phyloP scores from a whole-genome alignment of 2,888 invertebrate species.

The Eupithecia inturbata region DNA sequence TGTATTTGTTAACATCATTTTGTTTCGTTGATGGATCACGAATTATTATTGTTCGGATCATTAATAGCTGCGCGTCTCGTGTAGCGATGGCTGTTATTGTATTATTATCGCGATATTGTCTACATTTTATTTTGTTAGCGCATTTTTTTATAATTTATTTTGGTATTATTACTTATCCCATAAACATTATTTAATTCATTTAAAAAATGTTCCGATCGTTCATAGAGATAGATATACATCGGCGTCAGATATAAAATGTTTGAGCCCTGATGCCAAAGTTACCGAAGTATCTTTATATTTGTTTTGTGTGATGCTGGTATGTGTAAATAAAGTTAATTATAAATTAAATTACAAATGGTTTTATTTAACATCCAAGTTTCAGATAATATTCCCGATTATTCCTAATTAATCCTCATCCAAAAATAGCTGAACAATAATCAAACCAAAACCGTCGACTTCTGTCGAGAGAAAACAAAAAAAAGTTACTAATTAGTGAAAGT shows the following conservation, averaged over 20 bases:
- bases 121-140: background rate
- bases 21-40: background rate
- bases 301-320: conserved; percentile 24
- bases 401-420: background rate
- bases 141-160: background rate
- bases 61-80: background rate
- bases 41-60: background rate
- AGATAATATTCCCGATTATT: background rate
- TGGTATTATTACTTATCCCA: background rate
- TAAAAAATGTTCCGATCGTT: background rate
- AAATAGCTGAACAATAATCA: background rate
- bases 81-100: background rate
- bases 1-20: background rate
- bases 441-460: background rate
- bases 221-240: background rate
- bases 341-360: background rate
- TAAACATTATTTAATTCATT: background rate
- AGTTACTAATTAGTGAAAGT: background rate
- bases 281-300: background rate
- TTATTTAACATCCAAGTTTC: background rate
- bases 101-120: background rate
- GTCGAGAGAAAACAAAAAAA: background rate
- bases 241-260: background rate
- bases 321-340: conserved; percentile 21
- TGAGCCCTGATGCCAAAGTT: conserved; percentile 17